These are phyloP conservation scores for Plectropomus leopardus DNA, from an alignment of 2,113 vertebrate genomes.

Conservation along the genomic window DNA sequence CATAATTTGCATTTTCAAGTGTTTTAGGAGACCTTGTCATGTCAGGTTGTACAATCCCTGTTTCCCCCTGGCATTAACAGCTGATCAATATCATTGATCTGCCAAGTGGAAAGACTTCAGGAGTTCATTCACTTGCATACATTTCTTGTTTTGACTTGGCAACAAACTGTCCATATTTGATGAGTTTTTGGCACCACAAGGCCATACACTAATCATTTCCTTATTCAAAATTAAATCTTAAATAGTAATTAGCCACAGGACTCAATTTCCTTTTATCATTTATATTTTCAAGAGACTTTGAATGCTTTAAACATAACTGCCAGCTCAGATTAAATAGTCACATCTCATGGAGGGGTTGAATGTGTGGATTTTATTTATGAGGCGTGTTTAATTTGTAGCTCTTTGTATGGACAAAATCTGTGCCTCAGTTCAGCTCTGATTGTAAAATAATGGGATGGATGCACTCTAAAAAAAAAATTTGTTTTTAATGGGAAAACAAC, in stretches of 20 bases:
- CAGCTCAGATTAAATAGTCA: conserved; percentile 43
- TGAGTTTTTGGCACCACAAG: conserved; percentile 74
- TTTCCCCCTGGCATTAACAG: conserved; percentile 68
- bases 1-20: conserved; percentile 52
- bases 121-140: conserved; percentile 48
- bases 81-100: conserved; percentile 70
- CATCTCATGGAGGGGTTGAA: conserved; percentile 1
- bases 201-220: conserved; percentile 61
- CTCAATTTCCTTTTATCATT: conserved; percentile 64
- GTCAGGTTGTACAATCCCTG: conserved; percentile 67
- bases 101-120: conserved; percentile 51
- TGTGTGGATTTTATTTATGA: neutral
- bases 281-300: conserved; percentile 49
- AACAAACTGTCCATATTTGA: conserved; percentile 62
- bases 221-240: conserved; percentile 62
- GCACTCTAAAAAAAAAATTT: neutral
- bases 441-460: neutral
- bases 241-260: conserved; percentile 50
- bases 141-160: conserved; percentile 61
- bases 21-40: conserved; percentile 79
- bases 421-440: neutral
- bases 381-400: neutral
- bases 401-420: neutral
- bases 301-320: conserved; percentile 46
- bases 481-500: too few species aligned